Conservation (phyloP, 1,140 invertebrate species). For the Sitodiplosis mosellana region DNA sequence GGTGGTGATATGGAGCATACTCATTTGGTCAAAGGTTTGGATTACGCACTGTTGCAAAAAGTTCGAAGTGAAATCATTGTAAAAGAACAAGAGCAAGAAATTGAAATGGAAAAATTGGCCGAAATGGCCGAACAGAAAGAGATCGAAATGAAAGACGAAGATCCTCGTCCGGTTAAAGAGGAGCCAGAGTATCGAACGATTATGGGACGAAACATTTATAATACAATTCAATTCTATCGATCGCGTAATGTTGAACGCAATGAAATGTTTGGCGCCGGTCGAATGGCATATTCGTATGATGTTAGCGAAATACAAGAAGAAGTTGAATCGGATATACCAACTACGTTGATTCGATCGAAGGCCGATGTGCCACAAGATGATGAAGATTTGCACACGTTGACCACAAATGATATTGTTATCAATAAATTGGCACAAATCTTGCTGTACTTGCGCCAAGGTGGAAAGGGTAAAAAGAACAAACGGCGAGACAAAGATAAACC, state of each 20-base stretch:
- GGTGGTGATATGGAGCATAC: constrained; percentile 99
- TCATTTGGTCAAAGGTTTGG: constrained; percentile 98
- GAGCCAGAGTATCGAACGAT: constrained; percentile 66
- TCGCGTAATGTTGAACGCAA: constrained; percentile 62
- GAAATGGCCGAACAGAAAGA: constrained; percentile 37
- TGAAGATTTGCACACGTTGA: constrained; percentile 50
- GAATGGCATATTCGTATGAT: constrained; percentile 71
- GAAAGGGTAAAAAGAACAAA: constrained; percentile 56
- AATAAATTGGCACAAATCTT: constrained; percentile 96
- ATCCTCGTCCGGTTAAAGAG: constrained; percentile 27
- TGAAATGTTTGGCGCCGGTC: constrained; percentile 85
- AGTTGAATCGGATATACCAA: constrained; percentile 81
- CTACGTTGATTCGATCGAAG: constrained; percentile 86
- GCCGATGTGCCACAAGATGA: constrained; percentile 65
- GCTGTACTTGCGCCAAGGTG: constrained; percentile 75
- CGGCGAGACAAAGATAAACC: constrained; percentile 29
- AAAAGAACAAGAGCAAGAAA: constrained; percentile 68
- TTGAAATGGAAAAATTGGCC: constrained; percentile 54
- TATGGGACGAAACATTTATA: constrained; percentile 55
- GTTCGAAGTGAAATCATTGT: constrained; percentile 66
- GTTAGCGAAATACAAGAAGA: constrained; percentile 85
- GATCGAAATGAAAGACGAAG: constrained; percentile 31
- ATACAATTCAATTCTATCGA: constrained; percentile 40
- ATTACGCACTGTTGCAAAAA: constrained; percentile 98
- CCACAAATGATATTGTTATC: constrained; percentile 90